Evolutionary conservation across 2,797 vertebrate genomes (phyloP).

Genomic region (Thamnophis elegans): DNA sequence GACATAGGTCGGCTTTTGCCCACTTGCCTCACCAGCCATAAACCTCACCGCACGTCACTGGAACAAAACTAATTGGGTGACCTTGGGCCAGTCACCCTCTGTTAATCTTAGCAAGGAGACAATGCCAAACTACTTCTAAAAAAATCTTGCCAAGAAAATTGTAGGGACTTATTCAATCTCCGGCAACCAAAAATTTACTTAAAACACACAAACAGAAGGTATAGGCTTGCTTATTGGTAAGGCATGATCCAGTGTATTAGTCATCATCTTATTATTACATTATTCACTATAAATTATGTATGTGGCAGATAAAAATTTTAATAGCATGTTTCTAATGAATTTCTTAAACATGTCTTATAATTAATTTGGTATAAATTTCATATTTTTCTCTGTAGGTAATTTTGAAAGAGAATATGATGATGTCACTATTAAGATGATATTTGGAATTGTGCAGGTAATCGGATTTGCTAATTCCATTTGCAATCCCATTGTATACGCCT

Average conservation of each 20-base stretch:
- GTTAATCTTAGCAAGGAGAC: background rate
- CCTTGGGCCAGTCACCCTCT: background rate
- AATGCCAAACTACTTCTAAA: background rate
- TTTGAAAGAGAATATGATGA: conserved; percentile 74
- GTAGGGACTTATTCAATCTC: background rate
- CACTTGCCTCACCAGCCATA: no score
- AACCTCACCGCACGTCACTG: no score
- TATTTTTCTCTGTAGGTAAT: conserved; percentile 64
- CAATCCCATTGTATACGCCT: conserved; percentile 77
- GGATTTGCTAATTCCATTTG: conserved; percentile 80
- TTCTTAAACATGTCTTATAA: background rate
- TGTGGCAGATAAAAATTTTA: background rate
- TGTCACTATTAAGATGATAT: conserved; percentile 76
- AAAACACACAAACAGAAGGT: background rate
- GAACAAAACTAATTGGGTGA: background rate
- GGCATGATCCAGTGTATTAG: background rate
- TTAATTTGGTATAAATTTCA: background rate
- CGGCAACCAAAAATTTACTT: background rate
- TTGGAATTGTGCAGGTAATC: conserved; percentile 73
- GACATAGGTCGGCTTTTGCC: no score
- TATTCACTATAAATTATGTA: background rate
- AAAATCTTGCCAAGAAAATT: background rate
- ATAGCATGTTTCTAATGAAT: background rate
- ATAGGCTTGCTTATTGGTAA: background rate
- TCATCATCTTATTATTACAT: background rate